Conservation (phyloP, 2,888 invertebrate genomes). For the Luperina testacea region DNA sequence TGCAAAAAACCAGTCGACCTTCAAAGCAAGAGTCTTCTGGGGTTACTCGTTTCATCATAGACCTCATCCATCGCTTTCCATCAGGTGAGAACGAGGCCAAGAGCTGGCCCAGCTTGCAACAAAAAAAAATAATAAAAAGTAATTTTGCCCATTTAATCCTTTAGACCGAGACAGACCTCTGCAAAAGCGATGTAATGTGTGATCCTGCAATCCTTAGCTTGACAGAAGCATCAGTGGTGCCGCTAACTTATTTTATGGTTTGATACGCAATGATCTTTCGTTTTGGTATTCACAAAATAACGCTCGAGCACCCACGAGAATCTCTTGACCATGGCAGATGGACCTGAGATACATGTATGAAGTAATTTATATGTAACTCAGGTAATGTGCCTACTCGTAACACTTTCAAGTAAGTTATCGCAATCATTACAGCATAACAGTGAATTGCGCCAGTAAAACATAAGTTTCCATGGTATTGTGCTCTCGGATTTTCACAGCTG, state of each 20-base stretch:
- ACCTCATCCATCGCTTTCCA: too few relatives aligned
- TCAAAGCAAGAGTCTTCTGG: too few relatives aligned
- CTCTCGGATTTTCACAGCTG: too few relatives aligned
- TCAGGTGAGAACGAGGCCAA: too few relatives aligned
- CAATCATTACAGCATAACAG: constrained; percentile 40
- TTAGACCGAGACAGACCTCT: neutral
- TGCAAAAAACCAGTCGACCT: too few relatives aligned
- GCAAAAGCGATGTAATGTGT: neutral
- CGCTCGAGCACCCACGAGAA: constrained; percentile 13
- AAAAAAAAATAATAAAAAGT: neutral
- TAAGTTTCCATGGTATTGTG: neutral
- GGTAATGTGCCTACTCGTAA: constrained; percentile 39
- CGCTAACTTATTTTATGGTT: neutral
- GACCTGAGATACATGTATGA: constrained; percentile 53
- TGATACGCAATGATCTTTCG: neutral
- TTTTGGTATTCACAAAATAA: constrained; percentile 25
- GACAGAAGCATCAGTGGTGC: neutral
- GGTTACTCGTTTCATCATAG: too few relatives aligned
- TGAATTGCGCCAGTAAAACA: neutral
- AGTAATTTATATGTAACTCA: constrained; percentile 46
- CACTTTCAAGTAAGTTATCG: constrained; percentile 41
- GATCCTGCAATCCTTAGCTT: neutral
- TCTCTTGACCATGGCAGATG: constrained; percentile 40
- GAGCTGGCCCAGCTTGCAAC: too few relatives aligned
- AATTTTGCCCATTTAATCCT: neutral